Base-by-base conservation (phyloP, 2,888 invertebrate species). In the Lasioglossum pauxillum region DNA sequence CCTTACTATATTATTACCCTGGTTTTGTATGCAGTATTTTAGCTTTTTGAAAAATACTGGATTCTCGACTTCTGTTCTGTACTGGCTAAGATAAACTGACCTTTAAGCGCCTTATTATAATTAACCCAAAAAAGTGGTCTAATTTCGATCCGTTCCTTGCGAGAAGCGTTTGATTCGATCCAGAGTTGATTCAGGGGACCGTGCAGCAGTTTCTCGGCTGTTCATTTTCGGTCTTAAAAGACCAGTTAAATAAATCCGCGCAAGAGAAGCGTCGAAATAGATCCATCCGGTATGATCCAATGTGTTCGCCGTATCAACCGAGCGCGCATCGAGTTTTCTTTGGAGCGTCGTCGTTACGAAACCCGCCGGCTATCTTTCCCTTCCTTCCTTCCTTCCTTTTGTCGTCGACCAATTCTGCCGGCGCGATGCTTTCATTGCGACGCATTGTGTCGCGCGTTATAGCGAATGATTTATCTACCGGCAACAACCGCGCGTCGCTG, bases 401-500 rank as follows among this genome's bases (percentile, higher is more conserved):
- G 74, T 83, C 71, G 64, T 16, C 64, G 27, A 12, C 49, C 77
- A 38, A 80, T 73, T 82, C 86, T 53, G 76, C 46, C 35, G 49
- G 73, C 72, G 60, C 53, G 35, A 38, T 35, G 80, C 83, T 88
- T 83, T 84, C 89, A 82, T 91, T 89, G 87, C 78, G 84, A 83
- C 77, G 71, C 91, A 82, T 82, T 83, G 85, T 83, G 74, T 64
- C 38, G 35, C 83, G 80, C 64, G 78, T 87, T 85, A 85, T 86
- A 85, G 89, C 89, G 87, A 92, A 92, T 91, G 92, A 93, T 92
- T 92, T 90, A 93, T 91, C 89, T 89, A 49, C 60, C 76, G 57
- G 80, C 88, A 78, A 72, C 84, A 75, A 85, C 87, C 80, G 83
- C 41, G 41, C 81, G 72, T 72, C 49, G 64, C 84, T 84, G 85